Percentiles rank a stretch among this genome's conserved stretches.
These are phyloP conservation scores for Salvelinus namaycush DNA, from an alignment of 2,113 vertebrate species.

Conservation along the genomic window DNA sequence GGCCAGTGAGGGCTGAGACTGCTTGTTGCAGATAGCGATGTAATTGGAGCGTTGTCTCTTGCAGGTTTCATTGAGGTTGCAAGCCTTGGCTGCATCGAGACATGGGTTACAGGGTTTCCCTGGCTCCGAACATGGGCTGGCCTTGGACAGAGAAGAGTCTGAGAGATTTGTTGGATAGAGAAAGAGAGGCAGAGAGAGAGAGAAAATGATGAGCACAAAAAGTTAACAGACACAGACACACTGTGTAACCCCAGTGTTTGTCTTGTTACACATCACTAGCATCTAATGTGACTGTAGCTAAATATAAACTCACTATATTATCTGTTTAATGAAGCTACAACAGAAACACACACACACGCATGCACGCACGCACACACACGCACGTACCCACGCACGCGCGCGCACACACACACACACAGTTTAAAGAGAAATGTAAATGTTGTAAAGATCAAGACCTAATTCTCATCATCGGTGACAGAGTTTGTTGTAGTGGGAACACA, in stretches of 20 bases:
- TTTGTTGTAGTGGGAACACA: too few species aligned
- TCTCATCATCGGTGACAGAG: background rate
- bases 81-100: slow-evolving; percentile 91
- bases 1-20: slow-evolving; percentile 54
- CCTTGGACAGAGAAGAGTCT: slow-evolving; percentile 77
- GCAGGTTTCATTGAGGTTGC: slow-evolving; percentile 94
- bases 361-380: background rate
- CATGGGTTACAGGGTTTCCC: slow-evolving; percentile 93
- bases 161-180: background rate
- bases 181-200: background rate
- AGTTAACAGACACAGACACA: background rate
- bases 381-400: background rate
- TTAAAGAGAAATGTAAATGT: background rate
- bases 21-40: slow-evolving; percentile 87
- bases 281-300: background rate
- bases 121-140: slow-evolving; percentile 86
- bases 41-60: slow-evolving; percentile 87
- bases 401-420: background rate
- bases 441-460: background rate
- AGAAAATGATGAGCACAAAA: too few species aligned
- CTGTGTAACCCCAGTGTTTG: background rate
- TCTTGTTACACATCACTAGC: background rate
- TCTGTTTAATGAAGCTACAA: slow-evolving; percentile 4
- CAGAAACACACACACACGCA: background rate
- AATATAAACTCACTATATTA: background rate